Conservation (phyloP, 2,113 vertebrate genomes). For the Ramphastos sulfuratus region DNA sequence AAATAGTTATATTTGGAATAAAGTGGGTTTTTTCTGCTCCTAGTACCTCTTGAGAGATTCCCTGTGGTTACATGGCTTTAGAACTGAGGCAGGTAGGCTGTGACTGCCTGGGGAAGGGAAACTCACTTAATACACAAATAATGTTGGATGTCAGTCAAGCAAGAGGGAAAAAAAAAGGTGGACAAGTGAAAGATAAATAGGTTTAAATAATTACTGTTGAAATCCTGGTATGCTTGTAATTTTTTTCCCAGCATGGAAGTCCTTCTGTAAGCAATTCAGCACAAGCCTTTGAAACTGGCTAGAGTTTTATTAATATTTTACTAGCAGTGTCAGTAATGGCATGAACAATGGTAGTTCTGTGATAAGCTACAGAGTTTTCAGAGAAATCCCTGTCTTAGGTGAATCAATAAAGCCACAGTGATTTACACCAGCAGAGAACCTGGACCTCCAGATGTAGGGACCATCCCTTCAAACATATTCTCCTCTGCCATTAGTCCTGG, state of each 20-base stretch:
- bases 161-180: neutral
- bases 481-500: conserved; percentile 2
- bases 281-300: conserved; percentile 2
- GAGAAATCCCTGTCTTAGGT: neutral
- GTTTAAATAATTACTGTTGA: conserved; percentile 52
- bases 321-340: neutral
- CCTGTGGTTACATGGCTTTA: conserved; percentile 47
- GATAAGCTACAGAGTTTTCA: conserved; percentile 23
- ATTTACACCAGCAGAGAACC: neutral
- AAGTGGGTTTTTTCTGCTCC: conserved; percentile 34
- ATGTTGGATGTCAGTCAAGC: neutral
- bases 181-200: conserved; percentile 50
- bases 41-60: conserved; percentile 23
- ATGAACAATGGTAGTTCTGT: neutral
- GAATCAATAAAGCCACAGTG: conserved; percentile 5
- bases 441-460: neutral
- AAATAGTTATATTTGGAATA: conserved; percentile 39
- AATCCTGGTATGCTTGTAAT: conserved; percentile 45
- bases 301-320: conserved; percentile 58
- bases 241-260: conserved; percentile 62
- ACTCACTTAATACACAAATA: conserved; percentile 26
- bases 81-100: conserved; percentile 25
- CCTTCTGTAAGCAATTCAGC: conserved; percentile 38
- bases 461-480: neutral
- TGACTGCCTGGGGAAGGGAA: neutral